A percentile compares a stretch with the other conserved stretches of the same genome.
phyloP scores from a whole-genome alignment of 1,140 invertebrate species.

The Heliconius hermathena region DNA sequence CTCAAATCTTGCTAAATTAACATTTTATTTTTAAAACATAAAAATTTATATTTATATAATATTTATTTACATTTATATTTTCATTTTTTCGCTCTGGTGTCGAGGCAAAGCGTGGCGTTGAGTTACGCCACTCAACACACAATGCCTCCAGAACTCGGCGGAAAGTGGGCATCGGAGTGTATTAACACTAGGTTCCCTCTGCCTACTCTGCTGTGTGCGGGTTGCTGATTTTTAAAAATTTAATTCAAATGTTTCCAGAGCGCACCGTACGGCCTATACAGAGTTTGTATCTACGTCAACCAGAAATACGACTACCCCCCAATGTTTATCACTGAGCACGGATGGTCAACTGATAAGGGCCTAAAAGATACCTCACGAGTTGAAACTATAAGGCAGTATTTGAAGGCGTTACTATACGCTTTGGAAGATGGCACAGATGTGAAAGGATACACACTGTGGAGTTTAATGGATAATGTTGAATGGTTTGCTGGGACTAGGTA shows the following conservation, averaged over 20 bases:
- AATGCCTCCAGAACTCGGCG: too few species aligned
- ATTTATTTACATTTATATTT: too few species aligned
- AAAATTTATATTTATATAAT: too few species aligned
- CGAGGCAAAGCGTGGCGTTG: too few species aligned
- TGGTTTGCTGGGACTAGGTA: constrained; percentile 83
- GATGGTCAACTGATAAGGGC: constrained; percentile 56
- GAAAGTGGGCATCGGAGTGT: too few species aligned
- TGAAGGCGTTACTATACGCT: constrained; percentile 84
- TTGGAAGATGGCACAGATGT: constrained; percentile 85
- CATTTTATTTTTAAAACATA: too few species aligned
- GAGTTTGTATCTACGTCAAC: constrained; percentile 71
- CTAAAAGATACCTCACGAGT: constrained; percentile 67
- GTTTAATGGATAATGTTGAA: constrained; percentile 71
- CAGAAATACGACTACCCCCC: constrained; percentile 77
- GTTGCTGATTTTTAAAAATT: background rate
- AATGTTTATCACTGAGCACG: constrained; percentile 84
- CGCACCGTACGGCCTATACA: constrained; percentile 52
- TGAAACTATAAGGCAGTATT: constrained; percentile 58
- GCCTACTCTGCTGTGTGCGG: too few species aligned
- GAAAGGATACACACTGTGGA: constrained; percentile 73
- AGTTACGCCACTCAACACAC: too few species aligned
- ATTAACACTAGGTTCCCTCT: too few species aligned
- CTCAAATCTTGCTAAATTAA: too few species aligned
- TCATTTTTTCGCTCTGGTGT: too few species aligned
- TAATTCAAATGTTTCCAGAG: constrained; percentile 33